Base-by-base conservation (phyloP, 2,888 invertebrate species). In the Cryptosula pallasiana region DNA sequence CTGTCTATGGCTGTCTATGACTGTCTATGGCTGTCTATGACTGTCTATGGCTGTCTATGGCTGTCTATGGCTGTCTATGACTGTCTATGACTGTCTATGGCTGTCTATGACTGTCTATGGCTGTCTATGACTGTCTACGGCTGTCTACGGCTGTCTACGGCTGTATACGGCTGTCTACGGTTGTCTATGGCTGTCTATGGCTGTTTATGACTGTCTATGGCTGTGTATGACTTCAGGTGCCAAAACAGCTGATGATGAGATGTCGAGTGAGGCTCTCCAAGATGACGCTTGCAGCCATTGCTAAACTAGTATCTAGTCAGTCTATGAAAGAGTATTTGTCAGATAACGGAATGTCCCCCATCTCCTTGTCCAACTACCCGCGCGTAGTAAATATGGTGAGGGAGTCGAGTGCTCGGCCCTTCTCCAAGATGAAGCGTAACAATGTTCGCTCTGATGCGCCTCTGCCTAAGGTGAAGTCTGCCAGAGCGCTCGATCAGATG, bases 241-340 rank as follows among this genome's bases (percentile, higher is more conserved):
- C 63, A 32, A 25, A 63, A 32, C 63, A 63, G n/a, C 63, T 63
- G 32, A 63, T 63, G 63, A 63, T 63, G 63, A 27, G 13, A 25
- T 63, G 63, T 32, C 25, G 63, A 32, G 63, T 63, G n/a, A 27
- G 32, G 63, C 27, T 63, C 45, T 13, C 45, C 5, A 5, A 45
- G 5, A 13, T 45, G 45, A 45, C 45, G 45, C 20, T 13, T 45
- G 45, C 45, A 20, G 20, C 45, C 20, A 45, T 45, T 20, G 45
- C 20, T 20, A 45, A 45, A 45, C 45, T 45, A 20, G 45, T 45
- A 45, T 45, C 57, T 57, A 57, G 57, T 57, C 57, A 57, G 25
- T 45, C 45, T 5, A 45, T 45, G 9, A 20, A 45, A 20, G 45
- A 45, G 45, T 45, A 45, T 20, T 45, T 45, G 20, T 45, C 9